Evolutionary conservation across 35 echinoderm and acorn worm genomes (phyloP).

Genomic region (Anneissia japonica): DNA sequence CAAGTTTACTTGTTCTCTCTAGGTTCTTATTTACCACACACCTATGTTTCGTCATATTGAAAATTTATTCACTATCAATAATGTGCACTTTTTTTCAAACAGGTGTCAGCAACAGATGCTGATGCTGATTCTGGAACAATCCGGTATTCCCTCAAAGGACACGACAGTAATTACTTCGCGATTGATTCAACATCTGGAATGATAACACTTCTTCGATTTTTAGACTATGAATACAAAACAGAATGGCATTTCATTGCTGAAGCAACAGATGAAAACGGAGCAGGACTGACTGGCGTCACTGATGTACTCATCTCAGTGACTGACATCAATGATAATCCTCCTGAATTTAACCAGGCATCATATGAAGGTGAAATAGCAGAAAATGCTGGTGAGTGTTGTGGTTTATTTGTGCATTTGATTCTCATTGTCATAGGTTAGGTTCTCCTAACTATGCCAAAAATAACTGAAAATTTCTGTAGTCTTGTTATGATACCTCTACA

Average conservation of each 20-base stretch:
- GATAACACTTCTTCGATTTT: conserved; percentile 21
- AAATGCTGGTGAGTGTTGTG: neutral
- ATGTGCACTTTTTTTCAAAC: neutral
- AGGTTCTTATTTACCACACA: too few species aligned
- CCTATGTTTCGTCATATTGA: too few species aligned
- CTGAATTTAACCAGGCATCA: conserved; percentile 46
- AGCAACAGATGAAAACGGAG: conserved; percentile 54
- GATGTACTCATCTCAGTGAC: conserved; percentile 35
- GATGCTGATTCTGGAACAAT: conserved; percentile 1
- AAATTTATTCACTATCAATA: too few species aligned
- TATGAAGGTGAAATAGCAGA: conserved; percentile 33
- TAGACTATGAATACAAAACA: conserved; percentile 57
- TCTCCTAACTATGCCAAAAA: too few species aligned
- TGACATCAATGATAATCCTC: conserved; percentile 69
- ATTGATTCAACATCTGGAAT: conserved; percentile 44
- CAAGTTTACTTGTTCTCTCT: too few species aligned
- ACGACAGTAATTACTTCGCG: conserved; percentile 22
- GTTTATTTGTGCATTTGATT: too few species aligned
- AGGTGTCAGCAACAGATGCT: neutral
- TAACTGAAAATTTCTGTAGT: too few species aligned
- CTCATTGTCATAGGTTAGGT: too few species aligned
- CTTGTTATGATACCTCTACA: too few species aligned
- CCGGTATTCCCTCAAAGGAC: conserved; percentile 40
- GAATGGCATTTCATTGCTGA: conserved; percentile 42
- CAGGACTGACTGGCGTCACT: conserved; percentile 37